Base-by-base conservation (phyloP, 2,888 invertebrate species). In the Ectemnius lituratus region DNA sequence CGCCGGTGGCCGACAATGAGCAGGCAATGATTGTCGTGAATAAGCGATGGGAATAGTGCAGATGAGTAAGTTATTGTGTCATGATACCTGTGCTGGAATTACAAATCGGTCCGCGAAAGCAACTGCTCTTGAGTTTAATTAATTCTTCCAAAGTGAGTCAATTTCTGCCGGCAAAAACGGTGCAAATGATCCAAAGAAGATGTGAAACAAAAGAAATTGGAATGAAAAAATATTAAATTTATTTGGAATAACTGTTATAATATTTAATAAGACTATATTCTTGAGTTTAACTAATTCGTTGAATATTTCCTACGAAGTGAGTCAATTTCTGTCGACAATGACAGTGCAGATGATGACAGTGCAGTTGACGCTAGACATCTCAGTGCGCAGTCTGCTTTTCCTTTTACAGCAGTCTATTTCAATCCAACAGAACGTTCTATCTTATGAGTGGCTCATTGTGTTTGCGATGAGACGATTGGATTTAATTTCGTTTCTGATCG, bases 1-100 rank as follows among this genome's bases (percentile, higher is more conserved):
- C 14, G 27, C 58, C 45, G 37, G 13, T 16, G 37, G 61, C 13
- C 56, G 14, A 46, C 49, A 46, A 16, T 60, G 52, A 60, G 14
- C 14, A 1, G 49, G 18, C 20, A n/a, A 20, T 5, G 23, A 58
- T 14, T 14, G 45, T 20, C 58, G 47, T 74, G 69, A 69, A 69
- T 66, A 75, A 75, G 69, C 74, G n/a, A 46, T 70, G 4, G 20
- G 56, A 47, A 52, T 45, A 59, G 11, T 3, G 8, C 47, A 14
- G 20, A 45, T 56, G 64, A 64, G 20, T 58, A 27, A 56, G 13
- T 4, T 14, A 56, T 59, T 58, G 64, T 59, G 46, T 45, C 45
- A 20, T 46, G 2, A 63, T 45, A 47, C 52, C 5, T n/a, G 60
- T 16, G 23, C 27, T 52, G 61, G 27, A 59, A 67, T 49, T 60